These are phyloP conservation scores for Tinea pellionella DNA, from an alignment of 2,888 invertebrate genomes.

Conservation along the genomic window DNA sequence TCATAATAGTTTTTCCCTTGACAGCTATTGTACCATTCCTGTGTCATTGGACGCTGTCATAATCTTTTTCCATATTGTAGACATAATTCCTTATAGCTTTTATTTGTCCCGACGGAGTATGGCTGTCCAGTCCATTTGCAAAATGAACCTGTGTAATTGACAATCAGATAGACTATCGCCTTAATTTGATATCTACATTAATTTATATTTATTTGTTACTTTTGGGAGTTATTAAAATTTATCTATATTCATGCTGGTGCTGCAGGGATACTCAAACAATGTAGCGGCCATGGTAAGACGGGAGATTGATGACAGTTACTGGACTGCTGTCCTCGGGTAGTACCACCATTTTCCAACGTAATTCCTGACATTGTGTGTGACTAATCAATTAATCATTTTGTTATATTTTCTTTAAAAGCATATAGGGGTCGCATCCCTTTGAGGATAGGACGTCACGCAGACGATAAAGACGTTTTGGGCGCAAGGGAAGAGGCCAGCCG, in stretches of 20 bases:
- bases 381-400: too few species aligned
- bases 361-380: too few species aligned
- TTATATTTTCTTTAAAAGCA: too few species aligned
- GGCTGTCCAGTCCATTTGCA: not conserved
- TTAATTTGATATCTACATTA: not conserved
- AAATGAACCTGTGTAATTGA: constrained; percentile 1
- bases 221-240: not conserved
- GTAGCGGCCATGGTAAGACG: too few species aligned
- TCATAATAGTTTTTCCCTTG: not conserved
- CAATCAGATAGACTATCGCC: not conserved
- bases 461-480: too few species aligned
- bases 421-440: too few species aligned
- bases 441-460: too few species aligned
- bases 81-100: not conserved
- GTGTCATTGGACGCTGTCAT: not conserved
- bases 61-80: not conserved
- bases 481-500: too few species aligned
- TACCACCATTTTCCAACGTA: too few species aligned
- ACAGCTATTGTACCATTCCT: not conserved
- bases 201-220: not conserved
- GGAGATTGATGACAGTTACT: too few species aligned
- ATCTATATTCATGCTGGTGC: not conserved
- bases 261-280: too few species aligned
- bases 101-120: not conserved
- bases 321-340: too few species aligned